Evolutionary conservation across 2,797 vertebrate genomes (phyloP).

Genomic region (Hyperoplus immaculatus): DNA sequence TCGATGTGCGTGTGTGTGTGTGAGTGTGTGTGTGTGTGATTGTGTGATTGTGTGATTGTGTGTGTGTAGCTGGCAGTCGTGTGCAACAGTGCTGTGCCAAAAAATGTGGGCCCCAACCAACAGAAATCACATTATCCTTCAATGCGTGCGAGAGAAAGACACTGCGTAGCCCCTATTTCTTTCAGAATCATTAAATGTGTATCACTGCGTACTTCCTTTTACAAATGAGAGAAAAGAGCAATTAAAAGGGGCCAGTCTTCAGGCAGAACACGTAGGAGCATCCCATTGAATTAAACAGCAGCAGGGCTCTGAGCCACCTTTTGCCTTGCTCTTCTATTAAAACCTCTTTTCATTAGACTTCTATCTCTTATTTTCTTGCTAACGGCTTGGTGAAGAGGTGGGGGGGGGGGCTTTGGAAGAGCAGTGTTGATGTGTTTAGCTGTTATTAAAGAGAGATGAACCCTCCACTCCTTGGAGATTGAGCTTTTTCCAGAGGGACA

Average conservation of each 20-base stretch:
- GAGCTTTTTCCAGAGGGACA: conserved; percentile 73
- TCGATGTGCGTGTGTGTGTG: background rate
- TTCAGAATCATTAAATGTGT: conserved; percentile 73
- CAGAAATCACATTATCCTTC: conserved; percentile 62
- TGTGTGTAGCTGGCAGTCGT: conserved; percentile 21
- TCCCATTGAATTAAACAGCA: conserved; percentile 84
- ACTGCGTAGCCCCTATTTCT: conserved; percentile 63
- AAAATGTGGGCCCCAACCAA: conserved; percentile 55
- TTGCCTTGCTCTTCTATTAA: conserved; percentile 80
- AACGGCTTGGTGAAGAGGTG: conserved; percentile 46
- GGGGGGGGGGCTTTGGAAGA: conserved; percentile 64
- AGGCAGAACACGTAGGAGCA: conserved; percentile 65
- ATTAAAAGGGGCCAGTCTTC: conserved; percentile 81
- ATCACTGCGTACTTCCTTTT: conserved; percentile 72
- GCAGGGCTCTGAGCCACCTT: conserved; percentile 78
- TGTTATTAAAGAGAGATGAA: conserved; percentile 77
- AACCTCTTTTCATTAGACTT: conserved; percentile 85
- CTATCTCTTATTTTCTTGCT: conserved; percentile 79
- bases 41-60: background rate
- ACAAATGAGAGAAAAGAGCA: conserved; percentile 78
- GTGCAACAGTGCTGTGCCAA: conserved; percentile 27
- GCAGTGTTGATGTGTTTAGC: conserved; percentile 79
- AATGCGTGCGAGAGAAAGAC: conserved; percentile 48
- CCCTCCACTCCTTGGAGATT: conserved; percentile 76
- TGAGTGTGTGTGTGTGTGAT: background rate